Base-by-base conservation (phyloP, 2,888 invertebrate genomes). In the Lepidocyrtoides sp. region DNA sequence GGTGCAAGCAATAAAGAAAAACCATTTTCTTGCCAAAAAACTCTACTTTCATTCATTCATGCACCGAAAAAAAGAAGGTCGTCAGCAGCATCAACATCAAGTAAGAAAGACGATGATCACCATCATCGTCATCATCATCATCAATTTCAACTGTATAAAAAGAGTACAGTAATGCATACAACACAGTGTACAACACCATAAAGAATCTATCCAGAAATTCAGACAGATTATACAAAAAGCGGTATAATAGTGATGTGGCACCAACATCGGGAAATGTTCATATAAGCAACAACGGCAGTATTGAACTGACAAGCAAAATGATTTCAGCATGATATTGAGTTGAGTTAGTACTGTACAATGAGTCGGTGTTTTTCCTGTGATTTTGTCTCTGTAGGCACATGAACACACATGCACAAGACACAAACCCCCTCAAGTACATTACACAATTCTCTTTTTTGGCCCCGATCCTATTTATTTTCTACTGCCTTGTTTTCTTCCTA, bases 51-150 rank as follows among this genome's bases (percentile, higher is more conserved):
- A 79, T 86, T 87, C 87, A 87, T 87, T 79, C 79, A 87, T 87
- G 77, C 77, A 87, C 87, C 87, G 32, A 36, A 44, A 79, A 29
- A 79, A 87, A 79, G 87, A 87, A 87, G 87, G 87, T 87, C 87
- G 87, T 87, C 87, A 87, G 87, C 87, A 87, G 77, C 87, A 87
- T 79, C 87, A 77, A 87, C 87, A 87, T 87, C 48, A 79, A 23
- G 60, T 32, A 1, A 41, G 63, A 82, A 14, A 81, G 32, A 79
- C 60, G 66, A 79, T 41, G 79, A 48, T 87, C 63, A 66, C 48
- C 51, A 79, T 54, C 63, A 66, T 79, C 87, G 23, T 63, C 79
- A 63, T 86, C 72, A 51, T 51, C 51, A 75, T 51, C 77, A 77
- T 44, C 87, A 79, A 82, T 44, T 54, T 79, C 79, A 79, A 36